A percentile compares a stretch with the other conserved stretches of the same genome.
phyloP scores from a whole-genome alignment of 2,113 vertebrate species.

The Pionites leucogaster region DNA sequence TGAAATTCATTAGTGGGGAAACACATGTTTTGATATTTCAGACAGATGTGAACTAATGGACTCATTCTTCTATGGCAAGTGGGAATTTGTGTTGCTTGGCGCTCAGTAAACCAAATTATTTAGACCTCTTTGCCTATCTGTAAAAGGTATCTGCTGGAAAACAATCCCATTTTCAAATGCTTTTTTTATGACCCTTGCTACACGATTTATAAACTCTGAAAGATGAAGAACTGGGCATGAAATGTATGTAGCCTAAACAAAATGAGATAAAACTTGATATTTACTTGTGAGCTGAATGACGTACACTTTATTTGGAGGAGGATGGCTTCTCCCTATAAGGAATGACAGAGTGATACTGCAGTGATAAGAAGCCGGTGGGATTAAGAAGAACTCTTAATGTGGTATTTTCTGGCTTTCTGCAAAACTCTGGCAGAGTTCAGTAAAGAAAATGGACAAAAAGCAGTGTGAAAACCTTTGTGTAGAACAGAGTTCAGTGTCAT shows the following conservation, averaged over 20 bases:
- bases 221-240: background rate
- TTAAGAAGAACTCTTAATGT: background rate
- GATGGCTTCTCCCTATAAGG: background rate
- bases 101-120: slow-evolving; percentile 9
- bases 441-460: background rate
- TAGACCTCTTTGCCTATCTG: background rate
- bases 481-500: background rate
- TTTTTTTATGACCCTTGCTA: background rate
- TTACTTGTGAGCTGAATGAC: background rate
- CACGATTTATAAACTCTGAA: background rate
- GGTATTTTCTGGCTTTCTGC: background rate
- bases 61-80: background rate
- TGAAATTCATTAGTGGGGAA: slow-evolving; percentile 59
- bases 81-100: background rate
- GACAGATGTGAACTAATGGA: slow-evolving; percentile 54
- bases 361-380: background rate
- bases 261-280: background rate
- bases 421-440: background rate
- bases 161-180: background rate
- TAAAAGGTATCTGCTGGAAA: background rate
- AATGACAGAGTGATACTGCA: background rate
- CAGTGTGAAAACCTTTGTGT: background rate
- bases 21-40: background rate
- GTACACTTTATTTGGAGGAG: background rate
- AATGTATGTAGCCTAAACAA: background rate